phyloP scores from a whole-genome alignment of 2,797 vertebrate species.

The Gymnoscopelus braueri region DNA sequence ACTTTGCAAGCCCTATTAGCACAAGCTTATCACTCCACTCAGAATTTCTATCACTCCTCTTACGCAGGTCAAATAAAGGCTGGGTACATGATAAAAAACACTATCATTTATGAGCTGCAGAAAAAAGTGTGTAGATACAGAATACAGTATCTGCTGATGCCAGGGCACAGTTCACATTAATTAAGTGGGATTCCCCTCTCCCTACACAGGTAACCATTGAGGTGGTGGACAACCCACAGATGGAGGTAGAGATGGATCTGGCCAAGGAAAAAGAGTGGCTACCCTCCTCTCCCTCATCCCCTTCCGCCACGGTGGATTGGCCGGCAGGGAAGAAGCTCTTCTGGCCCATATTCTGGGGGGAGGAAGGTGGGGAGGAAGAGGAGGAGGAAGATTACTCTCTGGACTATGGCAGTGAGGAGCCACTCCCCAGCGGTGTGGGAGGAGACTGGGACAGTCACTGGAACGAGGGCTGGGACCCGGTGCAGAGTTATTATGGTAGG shows the following conservation, averaged over 20 bases:
- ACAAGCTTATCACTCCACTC: too few relatives aligned
- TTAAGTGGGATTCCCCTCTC: not conserved
- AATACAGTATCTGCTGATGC: too few relatives aligned
- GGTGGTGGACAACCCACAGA: slow-evolving; percentile 88
- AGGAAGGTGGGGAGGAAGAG: slow-evolving; percentile 77
- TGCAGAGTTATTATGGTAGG: slow-evolving; percentile 87
- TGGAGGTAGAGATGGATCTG: slow-evolving; percentile 91
- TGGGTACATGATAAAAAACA: too few relatives aligned
- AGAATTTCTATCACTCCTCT: too few relatives aligned
- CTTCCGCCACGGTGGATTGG: slow-evolving; percentile 83
- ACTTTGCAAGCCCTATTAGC: too few relatives aligned
- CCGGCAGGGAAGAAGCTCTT: slow-evolving; percentile 87
- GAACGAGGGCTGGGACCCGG: slow-evolving; percentile 87
- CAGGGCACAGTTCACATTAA: not conserved
- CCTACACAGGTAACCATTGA: slow-evolving; percentile 88
- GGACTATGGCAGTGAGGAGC: slow-evolving; percentile 88
- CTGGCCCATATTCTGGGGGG: slow-evolving; percentile 93
- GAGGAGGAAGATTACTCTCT: slow-evolving; percentile 82
- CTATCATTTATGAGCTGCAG: too few relatives aligned
- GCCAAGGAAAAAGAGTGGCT: slow-evolving; percentile 87
- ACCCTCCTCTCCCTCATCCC: slow-evolving; percentile 71
- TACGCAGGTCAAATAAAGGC: too few relatives aligned
- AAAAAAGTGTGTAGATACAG: too few relatives aligned
- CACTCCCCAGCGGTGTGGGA: slow-evolving; percentile 84
- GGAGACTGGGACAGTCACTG: slow-evolving; percentile 84